Evolutionary conservation across 2,113 vertebrate genomes (phyloP).

Genomic region (Macrotis lagotis): DNA sequence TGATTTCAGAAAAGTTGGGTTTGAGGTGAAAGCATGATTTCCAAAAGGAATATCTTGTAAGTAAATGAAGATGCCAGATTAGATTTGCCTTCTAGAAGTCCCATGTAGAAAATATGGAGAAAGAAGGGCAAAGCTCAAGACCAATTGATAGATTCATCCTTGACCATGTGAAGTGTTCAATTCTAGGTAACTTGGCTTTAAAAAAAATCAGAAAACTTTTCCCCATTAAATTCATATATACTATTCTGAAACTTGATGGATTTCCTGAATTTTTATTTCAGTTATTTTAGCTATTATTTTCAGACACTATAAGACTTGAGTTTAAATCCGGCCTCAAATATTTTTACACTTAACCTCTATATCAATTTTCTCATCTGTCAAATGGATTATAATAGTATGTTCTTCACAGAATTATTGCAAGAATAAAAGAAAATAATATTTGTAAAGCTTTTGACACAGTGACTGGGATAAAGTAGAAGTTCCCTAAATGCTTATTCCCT

Average conservation of each 20-base stretch:
- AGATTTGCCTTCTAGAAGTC: neutral
- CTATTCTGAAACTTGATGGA: neutral
- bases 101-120: neutral
- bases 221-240: neutral
- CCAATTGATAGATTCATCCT: neutral
- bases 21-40: neutral
- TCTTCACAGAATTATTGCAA: neutral
- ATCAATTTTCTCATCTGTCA: neutral
- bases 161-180: neutral
- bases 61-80: neutral
- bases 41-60: constrained; percentile 5
- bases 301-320: neutral
- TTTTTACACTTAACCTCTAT: neutral
- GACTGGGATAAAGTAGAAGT: neutral
- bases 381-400: neutral
- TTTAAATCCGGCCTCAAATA: neutral
- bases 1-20: neutral
- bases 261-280: neutral
- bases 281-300: neutral
- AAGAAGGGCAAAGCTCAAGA: neutral
- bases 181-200: neutral
- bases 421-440: neutral
- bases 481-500: neutral
- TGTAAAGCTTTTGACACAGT: neutral
- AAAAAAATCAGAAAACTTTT: no score